Evolutionary conservation across 2,888 invertebrate genomes (phyloP).

Genomic region (Eupithecia insigniata): DNA sequence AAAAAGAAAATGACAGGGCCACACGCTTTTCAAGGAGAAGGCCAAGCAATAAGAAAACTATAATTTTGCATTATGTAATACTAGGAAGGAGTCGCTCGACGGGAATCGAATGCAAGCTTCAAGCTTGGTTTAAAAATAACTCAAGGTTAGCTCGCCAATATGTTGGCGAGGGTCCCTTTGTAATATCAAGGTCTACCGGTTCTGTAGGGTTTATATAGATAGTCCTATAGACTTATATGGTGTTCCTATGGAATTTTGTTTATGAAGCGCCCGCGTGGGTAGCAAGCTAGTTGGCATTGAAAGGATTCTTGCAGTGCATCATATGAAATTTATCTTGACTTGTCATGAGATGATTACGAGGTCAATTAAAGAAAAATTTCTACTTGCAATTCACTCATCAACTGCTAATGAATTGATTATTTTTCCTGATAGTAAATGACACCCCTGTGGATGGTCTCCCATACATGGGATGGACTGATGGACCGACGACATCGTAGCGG

Average conservation of each 20-base stretch:
- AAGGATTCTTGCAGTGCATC: slow-evolving; percentile 39
- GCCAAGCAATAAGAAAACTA: slow-evolving; percentile 72
- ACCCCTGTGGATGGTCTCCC: too few species aligned
- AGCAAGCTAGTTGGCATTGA: slow-evolving; percentile 34
- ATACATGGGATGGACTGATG: too few species aligned
- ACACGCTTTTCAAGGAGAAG: slow-evolving; percentile 74
- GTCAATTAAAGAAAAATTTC: background rate
- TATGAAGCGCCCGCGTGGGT: slow-evolving; percentile 52
- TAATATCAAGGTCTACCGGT: slow-evolving; percentile 81
- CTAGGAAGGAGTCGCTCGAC: slow-evolving; percentile 78
- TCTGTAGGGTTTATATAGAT: slow-evolving; percentile 62
- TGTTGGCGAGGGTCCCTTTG: slow-evolving; percentile 77
- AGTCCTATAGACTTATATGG: slow-evolving; percentile 51
- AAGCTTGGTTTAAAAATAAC: slow-evolving; percentile 80
- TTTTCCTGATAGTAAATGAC: background rate
- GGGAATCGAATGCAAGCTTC: slow-evolving; percentile 77
- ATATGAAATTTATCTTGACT: slow-evolving; percentile 9
- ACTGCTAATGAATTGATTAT: background rate
- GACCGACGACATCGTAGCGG: too few species aligned
- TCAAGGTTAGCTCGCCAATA: slow-evolving; percentile 76
- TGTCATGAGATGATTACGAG: slow-evolving; percentile 16
- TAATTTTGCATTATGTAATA: slow-evolving; percentile 83
- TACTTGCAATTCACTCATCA: background rate
- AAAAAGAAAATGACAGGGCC: slow-evolving; percentile 81
- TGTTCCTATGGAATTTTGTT: slow-evolving; percentile 54